A percentile compares a stretch with the other conserved stretches of the same genome.
Evolutionary conservation across 2,888 invertebrate species (phyloP).

Genomic region (Oxyteleia sp.): DNA sequence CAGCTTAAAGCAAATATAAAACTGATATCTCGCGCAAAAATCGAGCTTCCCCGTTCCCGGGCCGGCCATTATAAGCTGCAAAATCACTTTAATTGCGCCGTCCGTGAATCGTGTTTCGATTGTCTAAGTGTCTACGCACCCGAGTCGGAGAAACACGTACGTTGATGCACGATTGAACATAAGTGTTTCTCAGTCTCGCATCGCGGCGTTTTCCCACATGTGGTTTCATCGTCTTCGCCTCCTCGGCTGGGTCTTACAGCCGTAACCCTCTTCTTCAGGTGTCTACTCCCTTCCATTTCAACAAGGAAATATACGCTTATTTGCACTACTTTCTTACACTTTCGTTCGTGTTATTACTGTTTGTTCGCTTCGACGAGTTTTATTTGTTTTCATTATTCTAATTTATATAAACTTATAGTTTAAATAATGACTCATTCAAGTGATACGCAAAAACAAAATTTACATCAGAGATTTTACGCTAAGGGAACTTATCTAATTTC

Average conservation of each 20-base stretch:
- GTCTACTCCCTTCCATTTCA: constrained; percentile 42
- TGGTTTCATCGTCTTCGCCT: constrained; percentile 66
- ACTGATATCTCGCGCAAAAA: no score
- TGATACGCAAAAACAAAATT: no score
- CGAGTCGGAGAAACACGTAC: constrained; percentile 41
- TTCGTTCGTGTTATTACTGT: constrained; percentile 40
- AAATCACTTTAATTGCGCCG: constrained; percentile 64
- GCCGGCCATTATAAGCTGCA: no score
- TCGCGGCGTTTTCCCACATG: constrained; percentile 75
- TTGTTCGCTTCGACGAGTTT: no score
- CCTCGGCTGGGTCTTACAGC: constrained; percentile 71
- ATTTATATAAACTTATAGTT: background rate
- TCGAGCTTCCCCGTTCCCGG: no score
- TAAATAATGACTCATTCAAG: no score
- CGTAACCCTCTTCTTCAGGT: constrained; percentile 67
- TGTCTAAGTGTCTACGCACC: constrained; percentile 28
- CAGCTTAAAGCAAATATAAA: no score
- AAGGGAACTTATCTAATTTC: no score
- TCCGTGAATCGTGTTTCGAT: constrained; percentile 17
- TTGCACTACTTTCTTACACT: constrained; percentile 66
- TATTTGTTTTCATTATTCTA: constrained; percentile 20
- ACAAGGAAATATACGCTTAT: constrained; percentile 56
- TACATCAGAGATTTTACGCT: no score
- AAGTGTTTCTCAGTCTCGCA: constrained; percentile 76
- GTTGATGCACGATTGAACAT: constrained; percentile 62